phyloP scores from a whole-genome alignment of 2,797 vertebrate species.

The Limosa lapponica region DNA sequence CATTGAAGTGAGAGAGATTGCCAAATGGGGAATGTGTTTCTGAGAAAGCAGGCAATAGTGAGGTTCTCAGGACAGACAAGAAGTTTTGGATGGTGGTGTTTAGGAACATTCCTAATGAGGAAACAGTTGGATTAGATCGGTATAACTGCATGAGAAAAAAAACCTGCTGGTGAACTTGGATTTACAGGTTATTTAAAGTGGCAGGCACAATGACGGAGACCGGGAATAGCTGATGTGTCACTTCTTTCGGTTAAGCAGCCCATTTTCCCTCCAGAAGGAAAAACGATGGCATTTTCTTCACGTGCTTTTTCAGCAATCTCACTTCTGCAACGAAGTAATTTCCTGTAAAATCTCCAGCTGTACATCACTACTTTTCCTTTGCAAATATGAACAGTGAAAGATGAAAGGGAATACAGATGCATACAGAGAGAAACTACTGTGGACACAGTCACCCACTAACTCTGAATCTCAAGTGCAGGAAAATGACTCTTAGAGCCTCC shows the following conservation, averaged over 20 bases:
- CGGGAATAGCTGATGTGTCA: not conserved
- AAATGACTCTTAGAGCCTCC: not conserved
- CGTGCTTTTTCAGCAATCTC: not conserved
- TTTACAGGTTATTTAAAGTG: not conserved
- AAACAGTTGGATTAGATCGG: not conserved
- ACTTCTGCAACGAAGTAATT: not conserved
- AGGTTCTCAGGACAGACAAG: not conserved
- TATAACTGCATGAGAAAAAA: not conserved
- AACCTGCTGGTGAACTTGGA: not conserved
- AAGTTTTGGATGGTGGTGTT: not conserved
- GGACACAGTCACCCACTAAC: not conserved
- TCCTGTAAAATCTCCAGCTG: not conserved
- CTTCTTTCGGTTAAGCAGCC: not conserved
- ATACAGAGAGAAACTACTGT: not conserved
- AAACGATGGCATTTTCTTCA: not conserved
- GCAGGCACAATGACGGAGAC: not conserved
- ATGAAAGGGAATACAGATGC: not conserved
- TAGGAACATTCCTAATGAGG: not conserved
- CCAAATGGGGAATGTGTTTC: not conserved
- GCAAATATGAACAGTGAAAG: not conserved
- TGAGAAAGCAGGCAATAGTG: not conserved
- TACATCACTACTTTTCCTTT: not conserved
- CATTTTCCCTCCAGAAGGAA: not conserved
- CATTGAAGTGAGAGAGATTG: not conserved
- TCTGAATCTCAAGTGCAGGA: not conserved